Percentiles rank a stretch among this genome's conserved stretches.
Conservation (phyloP, 2,113 vertebrate genomes). For the Myrmecophaga tridactyla region DNA sequence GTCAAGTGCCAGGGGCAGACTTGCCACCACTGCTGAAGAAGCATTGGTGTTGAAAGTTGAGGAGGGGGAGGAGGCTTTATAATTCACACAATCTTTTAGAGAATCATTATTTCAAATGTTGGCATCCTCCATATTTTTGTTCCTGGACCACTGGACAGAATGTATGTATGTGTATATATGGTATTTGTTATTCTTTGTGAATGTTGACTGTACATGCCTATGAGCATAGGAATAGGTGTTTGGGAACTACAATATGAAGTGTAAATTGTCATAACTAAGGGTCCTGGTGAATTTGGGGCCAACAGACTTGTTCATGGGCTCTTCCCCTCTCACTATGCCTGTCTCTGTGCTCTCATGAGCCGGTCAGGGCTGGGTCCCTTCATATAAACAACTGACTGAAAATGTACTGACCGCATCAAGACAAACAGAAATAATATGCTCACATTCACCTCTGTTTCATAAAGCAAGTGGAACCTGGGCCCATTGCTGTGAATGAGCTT, state of each 20-base stretch:
- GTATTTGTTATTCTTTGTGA: no score
- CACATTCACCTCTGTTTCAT: slow-evolving; percentile 55
- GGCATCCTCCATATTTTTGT: not conserved
- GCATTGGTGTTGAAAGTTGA: not conserved
- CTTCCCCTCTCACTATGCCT: not conserved
- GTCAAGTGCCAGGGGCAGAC: not conserved
- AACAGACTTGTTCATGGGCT: not conserved
- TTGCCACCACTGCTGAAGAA: not conserved
- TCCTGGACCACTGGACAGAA: not conserved
- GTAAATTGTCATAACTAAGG: not conserved
- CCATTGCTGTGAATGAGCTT: slow-evolving; percentile 62
- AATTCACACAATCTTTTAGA: not conserved
- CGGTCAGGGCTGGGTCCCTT: not conserved
- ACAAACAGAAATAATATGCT: slow-evolving; percentile 64
- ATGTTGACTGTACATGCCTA: not conserved
- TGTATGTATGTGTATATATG: not conserved
- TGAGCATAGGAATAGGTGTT: not conserved
- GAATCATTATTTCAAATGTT: slow-evolving; percentile 33
- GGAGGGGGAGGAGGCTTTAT: not conserved
- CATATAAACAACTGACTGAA: slow-evolving; percentile 46
- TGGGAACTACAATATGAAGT: not conserved
- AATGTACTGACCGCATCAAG: slow-evolving; percentile 56
- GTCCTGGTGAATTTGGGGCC: not conserved
- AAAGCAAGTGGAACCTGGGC: slow-evolving; percentile 45
- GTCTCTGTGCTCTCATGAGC: not conserved